Evolutionary conservation across 2,888 invertebrate genomes (phyloP).

Genomic region (Torymus auratus): DNA sequence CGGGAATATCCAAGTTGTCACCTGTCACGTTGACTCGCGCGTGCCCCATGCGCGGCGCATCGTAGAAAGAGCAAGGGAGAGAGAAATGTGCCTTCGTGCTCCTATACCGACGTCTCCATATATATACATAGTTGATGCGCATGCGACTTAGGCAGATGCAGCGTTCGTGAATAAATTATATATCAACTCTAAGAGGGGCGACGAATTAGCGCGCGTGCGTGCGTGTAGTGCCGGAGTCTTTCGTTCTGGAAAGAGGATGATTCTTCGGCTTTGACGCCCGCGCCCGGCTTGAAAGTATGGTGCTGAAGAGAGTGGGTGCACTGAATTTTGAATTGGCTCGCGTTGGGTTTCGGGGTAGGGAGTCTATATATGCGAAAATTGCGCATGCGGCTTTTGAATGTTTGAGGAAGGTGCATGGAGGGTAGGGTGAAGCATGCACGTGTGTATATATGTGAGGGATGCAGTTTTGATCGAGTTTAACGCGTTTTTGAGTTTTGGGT

Average conservation of each 20-base stretch:
- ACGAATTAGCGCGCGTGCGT: slow-evolving; percentile 17
- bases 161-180: slow-evolving; percentile 43
- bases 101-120: neutral
- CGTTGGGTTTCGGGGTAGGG: no score
- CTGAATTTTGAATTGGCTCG: no score
- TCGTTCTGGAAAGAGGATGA: no score
- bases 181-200: neutral
- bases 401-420: no score
- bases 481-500: no score
- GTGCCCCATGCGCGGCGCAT: neutral
- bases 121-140: slow-evolving; percentile 43
- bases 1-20: slow-evolving; percentile 35
- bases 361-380: no score
- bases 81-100: neutral
- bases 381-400: no score
- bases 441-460: no score
- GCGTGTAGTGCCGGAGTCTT: neutral
- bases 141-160: slow-evolving; percentile 6
- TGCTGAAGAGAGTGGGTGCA: no score
- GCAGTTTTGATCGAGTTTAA: no score
- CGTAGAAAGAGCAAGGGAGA: neutral
- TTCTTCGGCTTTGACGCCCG: neutral
- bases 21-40: slow-evolving; percentile 29
- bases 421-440: no score
- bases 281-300: no score